These are phyloP conservation scores for Diadema setosum DNA, from an alignment of 35 echinoderm and acorn worm genomes.

Conservation along the genomic window DNA sequence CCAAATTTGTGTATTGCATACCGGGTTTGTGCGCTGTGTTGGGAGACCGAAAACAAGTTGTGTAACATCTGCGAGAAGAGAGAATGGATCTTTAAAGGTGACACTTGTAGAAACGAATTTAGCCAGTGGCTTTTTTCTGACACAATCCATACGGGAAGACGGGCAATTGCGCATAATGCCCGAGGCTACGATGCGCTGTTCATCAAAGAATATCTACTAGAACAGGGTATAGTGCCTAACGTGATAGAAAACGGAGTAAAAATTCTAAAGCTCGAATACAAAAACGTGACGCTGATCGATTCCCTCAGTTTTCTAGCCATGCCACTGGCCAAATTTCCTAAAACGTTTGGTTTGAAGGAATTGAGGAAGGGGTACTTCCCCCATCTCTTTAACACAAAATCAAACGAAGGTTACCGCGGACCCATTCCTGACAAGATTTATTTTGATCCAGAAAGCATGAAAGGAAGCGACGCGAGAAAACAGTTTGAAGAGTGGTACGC, in stretches of 20 bases:
- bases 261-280: background rate
- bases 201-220: background rate
- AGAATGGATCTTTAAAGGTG: background rate
- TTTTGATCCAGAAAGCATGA: background rate
- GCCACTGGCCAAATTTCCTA: background rate
- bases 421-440: background rate
- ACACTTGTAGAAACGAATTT: background rate
- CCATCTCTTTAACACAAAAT: background rate
- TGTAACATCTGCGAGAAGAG: background rate
- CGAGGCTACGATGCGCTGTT: background rate
- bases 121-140: background rate
- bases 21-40: background rate
- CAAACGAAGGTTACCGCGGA: background rate
- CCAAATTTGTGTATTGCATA: background rate
- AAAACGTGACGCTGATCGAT: background rate
- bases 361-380: background rate
- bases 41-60: background rate
- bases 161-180: background rate
- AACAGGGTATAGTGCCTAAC: background rate
- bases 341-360: background rate
- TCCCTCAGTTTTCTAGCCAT: background rate
- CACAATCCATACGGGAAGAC: background rate
- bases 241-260: background rate
- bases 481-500: background rate
- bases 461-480: slow-evolving; percentile 1